Percentiles rank a stretch among this genome's conserved stretches.
Conservation (phyloP, 1,140 invertebrate genomes). For the Ostrea denselamellosa region DNA sequence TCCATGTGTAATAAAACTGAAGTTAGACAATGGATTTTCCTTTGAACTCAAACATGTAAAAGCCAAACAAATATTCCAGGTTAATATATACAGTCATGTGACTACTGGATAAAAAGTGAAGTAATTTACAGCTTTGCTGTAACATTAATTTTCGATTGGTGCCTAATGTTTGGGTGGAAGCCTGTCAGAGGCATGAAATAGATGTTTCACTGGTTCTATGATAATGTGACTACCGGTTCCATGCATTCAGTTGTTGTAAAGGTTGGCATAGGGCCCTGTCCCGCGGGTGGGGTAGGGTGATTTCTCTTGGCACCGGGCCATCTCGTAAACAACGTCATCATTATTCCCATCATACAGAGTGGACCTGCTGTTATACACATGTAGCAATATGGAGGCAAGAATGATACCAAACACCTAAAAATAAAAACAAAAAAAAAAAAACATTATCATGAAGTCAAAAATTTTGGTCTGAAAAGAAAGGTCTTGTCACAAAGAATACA, state of each 20-base stretch:
- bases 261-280: slow-evolving; percentile 56
- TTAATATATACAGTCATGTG: not conserved
- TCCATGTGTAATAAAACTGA: not conserved
- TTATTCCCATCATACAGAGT: slow-evolving; percentile 28
- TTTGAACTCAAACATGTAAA: not conserved
- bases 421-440: slow-evolving; percentile 18
- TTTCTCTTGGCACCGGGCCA: slow-evolving; percentile 61
- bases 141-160: not conserved
- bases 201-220: not conserved
- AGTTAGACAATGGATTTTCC: not conserved
- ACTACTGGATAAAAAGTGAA: not conserved
- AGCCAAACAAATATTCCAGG: not conserved
- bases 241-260: slow-evolving; percentile 49
- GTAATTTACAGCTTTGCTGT: not conserved
- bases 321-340: slow-evolving; percentile 62
- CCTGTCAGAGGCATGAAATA: not conserved
- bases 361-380: slow-evolving; percentile 44
- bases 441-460: no score
- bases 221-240: not conserved
- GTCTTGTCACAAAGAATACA: no score
- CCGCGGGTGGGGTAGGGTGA: slow-evolving; percentile 59
- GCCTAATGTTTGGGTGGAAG: not conserved
- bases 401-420: slow-evolving; percentile 49
- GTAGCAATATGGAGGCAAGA: slow-evolving; percentile 43
- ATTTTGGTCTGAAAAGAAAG: no score